Conservation (phyloP, 2,113 vertebrate species). For the Chloropsis cyanopogon region DNA sequence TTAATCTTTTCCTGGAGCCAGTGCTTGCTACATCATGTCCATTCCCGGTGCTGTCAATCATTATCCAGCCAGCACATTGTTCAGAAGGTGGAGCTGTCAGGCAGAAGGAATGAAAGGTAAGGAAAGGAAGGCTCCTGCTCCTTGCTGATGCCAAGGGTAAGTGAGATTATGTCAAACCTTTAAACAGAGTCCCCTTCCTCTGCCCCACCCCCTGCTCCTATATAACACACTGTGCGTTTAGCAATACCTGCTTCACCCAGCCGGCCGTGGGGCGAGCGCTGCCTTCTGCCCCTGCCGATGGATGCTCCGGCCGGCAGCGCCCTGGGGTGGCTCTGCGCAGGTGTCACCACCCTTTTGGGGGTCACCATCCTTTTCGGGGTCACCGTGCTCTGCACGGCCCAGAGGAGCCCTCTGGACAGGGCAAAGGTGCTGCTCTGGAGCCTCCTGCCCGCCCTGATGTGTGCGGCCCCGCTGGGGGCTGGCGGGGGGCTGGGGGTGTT, state of each 20-base stretch:
- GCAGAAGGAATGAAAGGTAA: conserved; percentile 16
- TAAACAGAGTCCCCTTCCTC: background rate
- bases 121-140: conserved; percentile 33
- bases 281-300: background rate
- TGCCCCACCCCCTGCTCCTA: conserved; percentile 64
- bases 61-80: conserved; percentile 50
- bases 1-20: background rate
- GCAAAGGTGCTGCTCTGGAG: background rate
- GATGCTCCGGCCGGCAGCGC: background rate
- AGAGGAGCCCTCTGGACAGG: background rate
- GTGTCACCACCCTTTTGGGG: background rate
- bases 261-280: background rate
- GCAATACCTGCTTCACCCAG: conserved; percentile 13
- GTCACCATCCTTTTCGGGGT: background rate
- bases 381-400: background rate
- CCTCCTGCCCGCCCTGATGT: background rate
- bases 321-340: conserved; percentile 9
- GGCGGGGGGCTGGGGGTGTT: conserved; percentile 41
- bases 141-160: background rate
- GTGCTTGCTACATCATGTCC: background rate
- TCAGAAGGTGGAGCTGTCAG: conserved; percentile 60
- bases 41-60: conserved; percentile 62
- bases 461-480: background rate
- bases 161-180: conserved; percentile 44
- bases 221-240: conserved; percentile 25